These are phyloP conservation scores for Escarpia spicata DNA, from an alignment of 2,888 invertebrate species.

Conservation along the genomic window DNA sequence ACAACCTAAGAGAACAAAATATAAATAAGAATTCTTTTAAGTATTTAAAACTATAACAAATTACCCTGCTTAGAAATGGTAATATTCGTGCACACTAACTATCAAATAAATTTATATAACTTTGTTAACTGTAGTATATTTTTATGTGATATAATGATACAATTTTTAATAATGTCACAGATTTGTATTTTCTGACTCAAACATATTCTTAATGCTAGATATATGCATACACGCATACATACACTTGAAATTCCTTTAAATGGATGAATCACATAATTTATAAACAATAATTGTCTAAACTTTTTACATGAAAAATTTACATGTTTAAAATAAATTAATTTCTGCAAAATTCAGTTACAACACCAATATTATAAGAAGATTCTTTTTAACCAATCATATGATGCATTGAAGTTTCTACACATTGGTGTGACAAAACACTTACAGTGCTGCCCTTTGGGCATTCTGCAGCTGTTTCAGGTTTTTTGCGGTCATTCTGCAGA, in stretches of 20 bases:
- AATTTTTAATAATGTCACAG: too few relatives aligned
- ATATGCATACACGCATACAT: too few relatives aligned
- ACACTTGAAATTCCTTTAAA: too few relatives aligned
- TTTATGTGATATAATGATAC: background rate
- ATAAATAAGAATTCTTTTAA: background rate
- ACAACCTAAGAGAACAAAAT: conserved; percentile 20
- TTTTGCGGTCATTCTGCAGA: conserved; percentile 49
- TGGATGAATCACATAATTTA: too few relatives aligned
- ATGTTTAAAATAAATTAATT: too few relatives aligned
- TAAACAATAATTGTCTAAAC: too few relatives aligned
- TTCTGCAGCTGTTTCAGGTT: conserved; percentile 54
- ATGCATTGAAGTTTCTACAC: background rate
- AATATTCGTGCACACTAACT: background rate
- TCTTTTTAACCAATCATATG: too few relatives aligned
- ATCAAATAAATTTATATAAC: background rate
- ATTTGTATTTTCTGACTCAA: too few relatives aligned
- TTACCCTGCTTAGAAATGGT: background rate
- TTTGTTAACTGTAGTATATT: background rate
- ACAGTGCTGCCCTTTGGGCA: conserved; percentile 59
- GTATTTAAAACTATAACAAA: background rate
- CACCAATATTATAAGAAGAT: too few relatives aligned
- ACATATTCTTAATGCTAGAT: too few relatives aligned
- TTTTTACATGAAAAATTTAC: too few relatives aligned
- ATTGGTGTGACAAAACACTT: conserved; percentile 38
- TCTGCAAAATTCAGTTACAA: too few relatives aligned